Percentiles rank a stretch among this genome's conserved stretches.
Conservation (phyloP, 2,797 vertebrate species). For the Bufotes viridis region DNA sequence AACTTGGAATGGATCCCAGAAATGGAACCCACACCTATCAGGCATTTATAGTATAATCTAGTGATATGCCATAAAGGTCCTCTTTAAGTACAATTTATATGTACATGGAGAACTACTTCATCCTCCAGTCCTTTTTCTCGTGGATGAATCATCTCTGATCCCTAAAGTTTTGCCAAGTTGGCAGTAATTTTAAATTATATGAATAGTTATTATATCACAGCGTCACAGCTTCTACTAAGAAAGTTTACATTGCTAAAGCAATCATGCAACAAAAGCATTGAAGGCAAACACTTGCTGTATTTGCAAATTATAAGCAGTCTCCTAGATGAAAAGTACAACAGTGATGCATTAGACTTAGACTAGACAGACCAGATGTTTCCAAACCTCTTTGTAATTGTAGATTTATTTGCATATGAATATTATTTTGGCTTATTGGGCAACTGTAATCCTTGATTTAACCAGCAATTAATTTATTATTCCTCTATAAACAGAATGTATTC, state of each 20-base stretch:
- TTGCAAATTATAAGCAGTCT: neutral
- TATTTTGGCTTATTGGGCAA: constrained; percentile 16
- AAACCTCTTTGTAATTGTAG: neutral
- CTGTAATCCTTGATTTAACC: constrained; percentile 4
- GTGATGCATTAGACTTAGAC: neutral
- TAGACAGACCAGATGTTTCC: constrained; percentile 15
- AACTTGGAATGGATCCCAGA: too few relatives aligned
- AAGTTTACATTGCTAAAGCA: neutral
- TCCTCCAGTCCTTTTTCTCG: neutral
- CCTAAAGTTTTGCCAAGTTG: neutral
- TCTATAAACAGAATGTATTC: constrained; percentile 18
- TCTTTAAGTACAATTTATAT: neutral
- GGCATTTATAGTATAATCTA: too few relatives aligned
- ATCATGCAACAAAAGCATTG: neutral
- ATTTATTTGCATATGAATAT: constrained; percentile 28
- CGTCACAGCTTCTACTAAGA: neutral
- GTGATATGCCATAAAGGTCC: too few relatives aligned
- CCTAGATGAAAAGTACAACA: neutral
- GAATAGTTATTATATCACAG: neutral
- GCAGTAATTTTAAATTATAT: neutral
- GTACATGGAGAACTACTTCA: neutral
- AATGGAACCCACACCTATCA: too few relatives aligned
- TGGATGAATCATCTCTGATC: neutral
- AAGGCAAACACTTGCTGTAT: constrained; percentile 1
- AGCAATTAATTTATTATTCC: constrained; percentile 17